phyloP scores from a whole-genome alignment of 2,113 vertebrate genomes.

The Thamnaconus septentrionalis region DNA sequence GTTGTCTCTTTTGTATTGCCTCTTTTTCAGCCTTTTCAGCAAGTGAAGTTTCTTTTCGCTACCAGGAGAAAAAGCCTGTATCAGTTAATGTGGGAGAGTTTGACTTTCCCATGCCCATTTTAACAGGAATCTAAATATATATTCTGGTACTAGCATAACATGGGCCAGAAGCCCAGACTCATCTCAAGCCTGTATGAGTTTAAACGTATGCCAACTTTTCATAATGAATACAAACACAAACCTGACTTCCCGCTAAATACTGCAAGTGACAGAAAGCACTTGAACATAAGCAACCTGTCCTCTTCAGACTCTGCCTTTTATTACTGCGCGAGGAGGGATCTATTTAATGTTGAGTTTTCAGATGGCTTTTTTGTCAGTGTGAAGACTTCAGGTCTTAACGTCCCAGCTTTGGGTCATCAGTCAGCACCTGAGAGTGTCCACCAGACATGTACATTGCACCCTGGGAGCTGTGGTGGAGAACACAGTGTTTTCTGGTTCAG shows the following conservation, averaged over 20 bases:
- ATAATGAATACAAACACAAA: background rate
- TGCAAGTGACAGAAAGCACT: constrained; percentile 3
- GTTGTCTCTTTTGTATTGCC: no score
- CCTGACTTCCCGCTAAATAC: constrained; percentile 16
- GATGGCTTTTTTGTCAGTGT: constrained; percentile 30
- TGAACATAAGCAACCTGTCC: constrained; percentile 26
- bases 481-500: constrained; percentile 65
- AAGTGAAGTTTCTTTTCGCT: background rate
- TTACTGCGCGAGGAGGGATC: constrained; percentile 31
- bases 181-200: constrained; percentile 4
- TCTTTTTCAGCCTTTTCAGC: background rate
- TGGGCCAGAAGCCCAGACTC: constrained; percentile 25
- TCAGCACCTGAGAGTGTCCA: constrained; percentile 17
- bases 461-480: constrained; percentile 44
- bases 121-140: background rate
- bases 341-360: constrained; percentile 13
- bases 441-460: constrained; percentile 53
- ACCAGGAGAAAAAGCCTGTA: background rate
- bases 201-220: constrained; percentile 29
- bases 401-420: constrained; percentile 11
- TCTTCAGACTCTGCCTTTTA: constrained; percentile 56
- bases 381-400: constrained; percentile 1
- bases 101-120: constrained; percentile 34
- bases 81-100: background rate
- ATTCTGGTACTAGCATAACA: constrained; percentile 47